Evolutionary conservation across 2,888 invertebrate genomes (phyloP).

Genomic region (Sminthurinus aureus): DNA sequence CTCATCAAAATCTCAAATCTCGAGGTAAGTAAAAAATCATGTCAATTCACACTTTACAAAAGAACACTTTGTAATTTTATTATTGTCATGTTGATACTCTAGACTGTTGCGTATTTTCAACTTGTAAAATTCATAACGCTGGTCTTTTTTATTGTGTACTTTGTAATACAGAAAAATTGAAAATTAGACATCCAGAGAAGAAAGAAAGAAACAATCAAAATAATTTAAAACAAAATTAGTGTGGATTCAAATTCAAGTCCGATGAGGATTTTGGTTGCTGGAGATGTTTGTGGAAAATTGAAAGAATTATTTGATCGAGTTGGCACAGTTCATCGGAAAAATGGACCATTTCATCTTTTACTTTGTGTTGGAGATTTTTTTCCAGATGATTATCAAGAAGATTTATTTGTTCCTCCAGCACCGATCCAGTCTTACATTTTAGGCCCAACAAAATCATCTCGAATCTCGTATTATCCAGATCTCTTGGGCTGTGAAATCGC

Average conservation of each 20-base stretch:
- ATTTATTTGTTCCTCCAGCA: constrained; percentile 67
- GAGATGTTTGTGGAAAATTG: constrained; percentile 89
- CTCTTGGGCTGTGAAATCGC: constrained; percentile 81
- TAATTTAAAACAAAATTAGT: too few relatives aligned
- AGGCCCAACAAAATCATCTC: constrained; percentile 76
- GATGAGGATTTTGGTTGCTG: constrained; percentile 72
- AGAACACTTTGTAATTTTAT: too few relatives aligned
- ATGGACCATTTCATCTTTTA: constrained; percentile 80
- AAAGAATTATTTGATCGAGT: constrained; percentile 81
- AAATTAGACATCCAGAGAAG: too few relatives aligned
- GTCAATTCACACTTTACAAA: too few relatives aligned
- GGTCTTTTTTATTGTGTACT: too few relatives aligned
- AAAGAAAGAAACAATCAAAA: too few relatives aligned
- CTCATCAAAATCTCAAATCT: not conserved
- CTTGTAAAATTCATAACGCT: too few relatives aligned
- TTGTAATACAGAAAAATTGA: too few relatives aligned
- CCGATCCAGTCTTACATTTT: constrained; percentile 87
- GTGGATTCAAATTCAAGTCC: not conserved
- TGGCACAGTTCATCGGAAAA: constrained; percentile 80
- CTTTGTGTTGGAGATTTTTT: constrained; percentile 93
- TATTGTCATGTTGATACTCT: too few relatives aligned
- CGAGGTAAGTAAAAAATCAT: too few relatives aligned
- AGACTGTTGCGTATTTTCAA: too few relatives aligned
- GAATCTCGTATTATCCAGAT: constrained; percentile 72
- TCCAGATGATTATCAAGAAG: constrained; percentile 65